Conservation (phyloP, 1,140 invertebrate species). For the Temnothorax longispinosus region DNA sequence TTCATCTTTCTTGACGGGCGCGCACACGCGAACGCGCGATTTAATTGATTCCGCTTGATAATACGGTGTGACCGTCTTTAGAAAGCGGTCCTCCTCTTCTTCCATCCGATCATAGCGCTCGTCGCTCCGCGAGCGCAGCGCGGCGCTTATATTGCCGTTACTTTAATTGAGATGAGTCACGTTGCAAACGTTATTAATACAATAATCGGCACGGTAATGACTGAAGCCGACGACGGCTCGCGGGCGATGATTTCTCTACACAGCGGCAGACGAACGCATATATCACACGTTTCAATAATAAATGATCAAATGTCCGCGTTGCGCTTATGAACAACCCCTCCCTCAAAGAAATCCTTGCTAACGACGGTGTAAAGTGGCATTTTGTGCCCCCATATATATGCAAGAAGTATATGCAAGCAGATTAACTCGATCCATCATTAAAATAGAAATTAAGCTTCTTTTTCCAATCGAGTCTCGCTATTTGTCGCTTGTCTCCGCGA, state of each 20-base stretch:
- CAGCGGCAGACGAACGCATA: neutral
- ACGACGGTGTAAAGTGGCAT: no score
- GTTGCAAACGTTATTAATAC: slow-evolving; percentile 39
- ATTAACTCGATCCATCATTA: slow-evolving; percentile 22
- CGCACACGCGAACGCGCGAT: slow-evolving; percentile 30
- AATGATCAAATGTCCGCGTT: neutral
- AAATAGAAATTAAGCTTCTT: slow-evolving; percentile 16
- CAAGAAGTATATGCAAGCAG: neutral
- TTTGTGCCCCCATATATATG: no score
- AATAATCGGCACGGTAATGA: slow-evolving; percentile 30
- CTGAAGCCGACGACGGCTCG: neutral
- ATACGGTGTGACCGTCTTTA: slow-evolving; percentile 12
- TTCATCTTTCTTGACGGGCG: slow-evolving; percentile 10
- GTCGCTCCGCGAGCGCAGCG: neutral
- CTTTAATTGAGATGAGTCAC: slow-evolving; percentile 2
- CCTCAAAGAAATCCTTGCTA: no score
- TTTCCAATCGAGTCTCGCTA: neutral
- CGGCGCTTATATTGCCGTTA: neutral
- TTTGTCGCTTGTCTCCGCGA: slow-evolving; percentile 4
- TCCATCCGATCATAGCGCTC: slow-evolving; percentile 1
- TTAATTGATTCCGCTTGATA: slow-evolving; percentile 55
- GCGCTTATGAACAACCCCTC: no score
- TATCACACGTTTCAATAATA: neutral
- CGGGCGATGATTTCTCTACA: slow-evolving; percentile 32
- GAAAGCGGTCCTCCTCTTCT: slow-evolving; percentile 15